phyloP scores from a whole-genome alignment of 2,888 invertebrate genomes.

The Stenchaetothrips biformis region DNA sequence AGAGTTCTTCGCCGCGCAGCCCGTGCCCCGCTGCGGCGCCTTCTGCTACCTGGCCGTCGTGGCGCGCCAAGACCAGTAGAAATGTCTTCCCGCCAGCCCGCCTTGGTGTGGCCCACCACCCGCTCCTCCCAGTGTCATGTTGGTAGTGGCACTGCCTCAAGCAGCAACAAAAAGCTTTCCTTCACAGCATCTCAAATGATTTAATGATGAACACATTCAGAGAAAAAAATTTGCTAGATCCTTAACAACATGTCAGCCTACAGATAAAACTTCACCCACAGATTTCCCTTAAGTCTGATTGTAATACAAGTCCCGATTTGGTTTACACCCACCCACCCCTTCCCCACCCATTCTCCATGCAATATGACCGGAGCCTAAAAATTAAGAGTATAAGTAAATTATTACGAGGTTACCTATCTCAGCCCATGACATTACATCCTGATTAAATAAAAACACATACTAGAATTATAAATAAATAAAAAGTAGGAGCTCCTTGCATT shows the following conservation, averaged over 20 bases:
- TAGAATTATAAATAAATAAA: not conserved
- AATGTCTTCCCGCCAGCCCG: too few species aligned
- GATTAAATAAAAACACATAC: not conserved
- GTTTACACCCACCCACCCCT: not conserved
- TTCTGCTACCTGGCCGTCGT: conserved; percentile 56
- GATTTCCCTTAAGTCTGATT: not conserved
- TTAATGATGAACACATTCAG: conserved; percentile 13
- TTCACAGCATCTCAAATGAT: conserved; percentile 10
- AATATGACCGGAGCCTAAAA: not conserved
- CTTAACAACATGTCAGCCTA: not conserved
- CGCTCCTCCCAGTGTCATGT: not conserved
- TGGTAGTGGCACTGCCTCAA: not conserved
- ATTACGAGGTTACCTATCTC: not conserved
- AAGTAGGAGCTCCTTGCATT: not conserved
- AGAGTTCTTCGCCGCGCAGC: conserved; percentile 54
- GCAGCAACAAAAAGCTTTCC: not conserved
- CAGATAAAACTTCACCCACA: not conserved
- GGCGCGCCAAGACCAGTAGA: conserved; percentile 34
- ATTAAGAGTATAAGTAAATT: not conserved
- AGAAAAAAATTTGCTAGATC: not conserved
- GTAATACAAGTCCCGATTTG: not conserved
- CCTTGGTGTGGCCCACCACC: not conserved
- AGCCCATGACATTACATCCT: not conserved
- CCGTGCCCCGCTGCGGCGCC: conserved; percentile 54
- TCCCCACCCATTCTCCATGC: not conserved